Base-by-base conservation (phyloP, 1,140 invertebrate species). In the Nylanderia fulva region DNA sequence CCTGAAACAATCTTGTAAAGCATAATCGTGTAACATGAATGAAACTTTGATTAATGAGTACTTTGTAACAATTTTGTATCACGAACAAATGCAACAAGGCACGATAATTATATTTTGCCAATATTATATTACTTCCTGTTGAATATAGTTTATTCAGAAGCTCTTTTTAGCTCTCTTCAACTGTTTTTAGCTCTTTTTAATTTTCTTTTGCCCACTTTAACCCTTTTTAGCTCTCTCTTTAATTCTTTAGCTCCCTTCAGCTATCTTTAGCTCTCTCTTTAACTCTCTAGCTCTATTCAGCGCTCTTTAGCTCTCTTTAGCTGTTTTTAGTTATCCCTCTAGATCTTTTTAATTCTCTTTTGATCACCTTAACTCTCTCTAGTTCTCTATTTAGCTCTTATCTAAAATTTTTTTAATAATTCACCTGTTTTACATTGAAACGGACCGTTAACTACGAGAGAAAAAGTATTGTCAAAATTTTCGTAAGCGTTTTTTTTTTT, bases 391-490 rank as follows among this genome's bases (percentile, higher is more conserved):
- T n/a, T n/a, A n/a, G n/a, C n/a, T 33, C 29, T 33, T 18, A 36
- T 2, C 13, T n/a, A 33, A 64, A 39, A 36, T 2, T n/a, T 36
- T 39, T n/a, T 2, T 54, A 79, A 68, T 15, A 68, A 54, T 54
- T 36, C 63, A 79, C 33, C 33, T 39, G 36, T 39, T 79, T 68
- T 63, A 63, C 74, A 76, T 69, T 39, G 76, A 68, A 54, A 54
- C 52, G 63, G 24, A 6, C 18, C 76, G 63, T 29, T 29, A 7
- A 8, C 39, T 66, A 13, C 42, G 45, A 3, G 29, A 18, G 45
- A 39, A 21, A 54, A 54, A 69, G 33, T 68, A 69, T 54, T 36
- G 54, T 33, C n/a, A 4, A 45, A 21, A 63, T 76, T 52, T 76
- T 13, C 42, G 42, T 61, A 29, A 39, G 0, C 8, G 7, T 7